Conservation (phyloP, 2,888 invertebrate genomes). For the Pristionchus exspectatus region DNA sequence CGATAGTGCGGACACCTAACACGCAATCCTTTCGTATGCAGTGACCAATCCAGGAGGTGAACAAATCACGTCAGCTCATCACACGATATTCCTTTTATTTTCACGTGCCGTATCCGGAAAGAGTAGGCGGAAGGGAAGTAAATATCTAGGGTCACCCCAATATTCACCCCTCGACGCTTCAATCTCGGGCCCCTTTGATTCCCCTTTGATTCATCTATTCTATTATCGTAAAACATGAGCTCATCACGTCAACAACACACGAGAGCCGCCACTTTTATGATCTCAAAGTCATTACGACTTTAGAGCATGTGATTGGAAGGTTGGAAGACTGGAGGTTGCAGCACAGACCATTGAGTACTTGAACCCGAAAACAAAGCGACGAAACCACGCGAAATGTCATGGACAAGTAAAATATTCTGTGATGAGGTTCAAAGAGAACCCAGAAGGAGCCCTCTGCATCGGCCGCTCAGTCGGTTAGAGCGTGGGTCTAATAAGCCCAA, state of each 20-base stretch:
- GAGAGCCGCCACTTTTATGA: not conserved
- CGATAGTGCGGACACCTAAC: no score
- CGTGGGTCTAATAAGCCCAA: slow-evolving; percentile 63
- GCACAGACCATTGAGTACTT: not conserved
- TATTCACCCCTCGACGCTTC: not conserved
- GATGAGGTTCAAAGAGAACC: not conserved
- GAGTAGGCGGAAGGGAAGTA: no score
- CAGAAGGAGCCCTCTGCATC: not conserved
- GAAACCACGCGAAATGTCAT: not conserved
- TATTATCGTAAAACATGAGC: not conserved
- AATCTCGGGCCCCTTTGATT: not conserved
- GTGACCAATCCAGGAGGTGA: no score
- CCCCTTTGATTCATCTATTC: no score
- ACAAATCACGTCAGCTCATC: no score
- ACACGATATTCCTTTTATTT: no score
- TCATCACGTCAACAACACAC: not conserved
- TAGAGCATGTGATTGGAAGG: not conserved
- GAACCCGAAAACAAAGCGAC: not conserved
- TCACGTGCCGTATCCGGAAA: no score
- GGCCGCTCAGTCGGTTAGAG: slow-evolving; percentile 62
- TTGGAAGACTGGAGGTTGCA: not conserved
- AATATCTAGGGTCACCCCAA: no score
- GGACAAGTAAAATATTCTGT: not conserved
- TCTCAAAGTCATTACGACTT: not conserved
- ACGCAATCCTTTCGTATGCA: no score